Conservation (phyloP, 2,797 vertebrate species). For the Octomys mimax region DNA sequence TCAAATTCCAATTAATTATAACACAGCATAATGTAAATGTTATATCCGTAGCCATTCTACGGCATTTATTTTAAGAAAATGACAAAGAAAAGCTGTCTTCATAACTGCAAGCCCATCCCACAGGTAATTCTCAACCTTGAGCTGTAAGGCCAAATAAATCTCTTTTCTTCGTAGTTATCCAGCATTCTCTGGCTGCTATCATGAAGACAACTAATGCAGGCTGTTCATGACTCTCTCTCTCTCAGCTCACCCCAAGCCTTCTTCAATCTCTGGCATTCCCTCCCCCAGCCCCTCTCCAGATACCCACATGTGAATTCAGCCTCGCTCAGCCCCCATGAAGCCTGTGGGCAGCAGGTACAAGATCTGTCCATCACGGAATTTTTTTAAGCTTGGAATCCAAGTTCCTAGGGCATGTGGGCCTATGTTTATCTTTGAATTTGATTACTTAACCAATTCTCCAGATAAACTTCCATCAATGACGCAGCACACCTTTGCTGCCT, state of each 20-base stretch:
- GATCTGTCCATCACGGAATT: not conserved
- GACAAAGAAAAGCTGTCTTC: not conserved
- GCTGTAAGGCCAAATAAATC: not conserved
- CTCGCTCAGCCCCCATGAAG: not conserved
- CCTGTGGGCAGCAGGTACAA: not conserved
- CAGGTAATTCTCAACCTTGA: not conserved
- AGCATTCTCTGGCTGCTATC: not conserved
- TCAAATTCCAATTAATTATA: not conserved
- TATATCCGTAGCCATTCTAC: not conserved
- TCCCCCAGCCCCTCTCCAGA: not conserved
- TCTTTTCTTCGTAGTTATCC: not conserved
- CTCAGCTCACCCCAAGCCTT: not conserved
- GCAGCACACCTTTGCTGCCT: not conserved
- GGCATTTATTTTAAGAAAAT: not conserved
- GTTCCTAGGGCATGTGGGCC: not conserved
- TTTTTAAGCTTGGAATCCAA: constrained; percentile 21
- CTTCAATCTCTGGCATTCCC: not conserved
- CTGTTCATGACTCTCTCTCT: not conserved
- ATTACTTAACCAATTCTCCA: not conserved
- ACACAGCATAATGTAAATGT: not conserved
- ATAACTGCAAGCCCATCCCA: too few species aligned
- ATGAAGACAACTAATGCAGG: not conserved
- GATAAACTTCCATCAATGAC: not conserved
- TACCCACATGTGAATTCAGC: not conserved
- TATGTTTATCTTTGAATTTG: not conserved